Conservation (phyloP, 2,888 invertebrate species). For the Melangyna quadrimaculata region DNA sequence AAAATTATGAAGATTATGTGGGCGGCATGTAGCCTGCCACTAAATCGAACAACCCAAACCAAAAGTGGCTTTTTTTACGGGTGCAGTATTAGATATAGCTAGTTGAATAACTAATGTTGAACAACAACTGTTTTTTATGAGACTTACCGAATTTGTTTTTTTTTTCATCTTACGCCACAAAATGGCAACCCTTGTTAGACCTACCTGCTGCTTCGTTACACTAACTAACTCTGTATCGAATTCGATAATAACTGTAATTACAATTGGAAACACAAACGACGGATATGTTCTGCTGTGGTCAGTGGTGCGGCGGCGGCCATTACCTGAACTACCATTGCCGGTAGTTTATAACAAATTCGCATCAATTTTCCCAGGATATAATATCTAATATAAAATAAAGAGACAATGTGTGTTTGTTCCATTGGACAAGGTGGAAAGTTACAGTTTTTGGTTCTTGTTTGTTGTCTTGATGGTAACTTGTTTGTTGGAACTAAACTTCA, state of each 20-base stretch:
- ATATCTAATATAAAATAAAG: not conserved
- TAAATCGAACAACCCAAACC: conserved; percentile 18
- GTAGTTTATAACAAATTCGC: conserved; percentile 26
- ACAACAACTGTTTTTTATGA: conserved; percentile 36
- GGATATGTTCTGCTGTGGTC: conserved; percentile 47
- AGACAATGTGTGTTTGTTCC: not conserved
- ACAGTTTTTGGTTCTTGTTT: not conserved
- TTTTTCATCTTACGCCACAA: conserved; percentile 12
- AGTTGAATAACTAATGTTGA: conserved; percentile 20
- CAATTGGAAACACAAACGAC: conserved; percentile 41
- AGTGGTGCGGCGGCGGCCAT: not conserved
- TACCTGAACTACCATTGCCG: not conserved
- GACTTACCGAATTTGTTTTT: conserved; percentile 41
- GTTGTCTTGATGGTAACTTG: conserved; percentile 8
- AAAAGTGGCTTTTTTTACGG: conserved; percentile 48
- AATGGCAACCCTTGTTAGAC: not conserved
- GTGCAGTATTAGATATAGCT: conserved; percentile 32
- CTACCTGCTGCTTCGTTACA: conserved; percentile 52
- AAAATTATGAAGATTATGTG: conserved; percentile 71
- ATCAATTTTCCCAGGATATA: conserved; percentile 41
- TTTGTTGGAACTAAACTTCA: not conserved
- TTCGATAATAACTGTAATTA: conserved; percentile 62
- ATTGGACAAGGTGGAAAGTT: not conserved
- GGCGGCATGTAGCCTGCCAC: conserved; percentile 50
- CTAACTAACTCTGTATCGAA: conserved; percentile 33